Evolutionary conservation across 2,113 vertebrate species (phyloP).

Genomic region (Hystrix cristata): DNA sequence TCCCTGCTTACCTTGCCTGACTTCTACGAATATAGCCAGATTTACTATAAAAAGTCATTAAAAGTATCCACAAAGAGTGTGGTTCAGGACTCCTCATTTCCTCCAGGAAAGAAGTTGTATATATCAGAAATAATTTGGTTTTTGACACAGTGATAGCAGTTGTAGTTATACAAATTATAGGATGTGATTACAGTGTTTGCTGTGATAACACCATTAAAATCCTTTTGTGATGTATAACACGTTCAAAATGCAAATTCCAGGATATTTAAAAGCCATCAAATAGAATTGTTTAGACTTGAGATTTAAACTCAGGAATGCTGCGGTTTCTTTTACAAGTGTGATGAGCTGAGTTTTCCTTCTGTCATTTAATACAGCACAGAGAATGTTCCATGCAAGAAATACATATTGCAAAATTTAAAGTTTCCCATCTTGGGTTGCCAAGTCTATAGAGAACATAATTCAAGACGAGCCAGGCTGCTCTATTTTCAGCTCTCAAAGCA

Average conservation of each 20-base stretch:
- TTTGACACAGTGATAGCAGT: slow-evolving; percentile 32
- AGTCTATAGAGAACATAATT: slow-evolving; percentile 5
- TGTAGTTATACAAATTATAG: slow-evolving; percentile 68
- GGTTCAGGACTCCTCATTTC: background rate
- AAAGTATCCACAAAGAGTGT: background rate
- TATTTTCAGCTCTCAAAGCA: background rate
- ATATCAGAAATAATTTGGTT: slow-evolving; percentile 1
- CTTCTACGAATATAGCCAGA: background rate
- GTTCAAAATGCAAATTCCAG: slow-evolving; percentile 74
- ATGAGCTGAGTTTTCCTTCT: slow-evolving; percentile 65
- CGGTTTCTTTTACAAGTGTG: slow-evolving; percentile 57
- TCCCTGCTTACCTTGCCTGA: background rate
- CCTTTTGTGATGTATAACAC: slow-evolving; percentile 67
- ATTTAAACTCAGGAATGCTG: slow-evolving; percentile 69
- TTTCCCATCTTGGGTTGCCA: slow-evolving; percentile 60
- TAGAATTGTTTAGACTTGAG: slow-evolving; percentile 53
- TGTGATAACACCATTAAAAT: slow-evolving; percentile 60
- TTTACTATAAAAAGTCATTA: slow-evolving; percentile 8
- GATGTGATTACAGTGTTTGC: slow-evolving; percentile 63
- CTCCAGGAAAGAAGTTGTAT: slow-evolving; percentile 20
- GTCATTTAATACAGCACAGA: slow-evolving; percentile 42
- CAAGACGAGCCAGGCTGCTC: background rate
- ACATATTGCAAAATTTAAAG: slow-evolving; percentile 63
- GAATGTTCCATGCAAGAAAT: slow-evolving; percentile 39
- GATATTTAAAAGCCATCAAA: slow-evolving; percentile 73